A percentile compares a stretch with the other conserved stretches of the same genome.
Conservation (phyloP, 1,140 invertebrate species). For the Hylyphantes graminicola region DNA sequence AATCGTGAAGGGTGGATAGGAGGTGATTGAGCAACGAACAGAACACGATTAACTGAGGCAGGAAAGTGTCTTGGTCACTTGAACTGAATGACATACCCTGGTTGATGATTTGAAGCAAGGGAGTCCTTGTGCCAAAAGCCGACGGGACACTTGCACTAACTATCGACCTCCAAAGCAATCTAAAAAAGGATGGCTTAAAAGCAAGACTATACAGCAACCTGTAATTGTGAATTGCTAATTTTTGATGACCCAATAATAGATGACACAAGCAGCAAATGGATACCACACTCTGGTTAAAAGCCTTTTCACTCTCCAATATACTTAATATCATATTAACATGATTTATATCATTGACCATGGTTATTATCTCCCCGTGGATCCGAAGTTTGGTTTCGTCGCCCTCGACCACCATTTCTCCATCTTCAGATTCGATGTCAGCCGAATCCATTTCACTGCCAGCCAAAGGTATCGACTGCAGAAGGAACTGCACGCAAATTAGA, state of each 20-base stretch:
- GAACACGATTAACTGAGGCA: constrained; percentile 85
- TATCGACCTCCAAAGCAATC: constrained; percentile 78
- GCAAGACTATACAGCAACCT: constrained; percentile 86
- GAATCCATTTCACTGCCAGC: not conserved
- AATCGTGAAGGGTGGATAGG: constrained; percentile 87
- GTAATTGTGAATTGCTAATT: constrained; percentile 55
- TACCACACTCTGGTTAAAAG: constrained; percentile 63
- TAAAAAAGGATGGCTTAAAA: constrained; percentile 84
- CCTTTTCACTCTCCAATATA: constrained; percentile 64
- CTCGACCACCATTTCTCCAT: constrained; percentile 45
- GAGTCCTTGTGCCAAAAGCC: constrained; percentile 73
- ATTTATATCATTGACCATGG: constrained; percentile 76
- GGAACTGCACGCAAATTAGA: constrained; percentile 47
- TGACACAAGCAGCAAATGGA: constrained; percentile 82
- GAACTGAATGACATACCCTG: constrained; percentile 75
- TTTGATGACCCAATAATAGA: constrained; percentile 70
- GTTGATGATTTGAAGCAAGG: constrained; percentile 79
- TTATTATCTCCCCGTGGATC: constrained; percentile 69
- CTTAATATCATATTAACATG: constrained; percentile 74
- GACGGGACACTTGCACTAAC: constrained; percentile 71
- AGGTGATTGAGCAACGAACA: constrained; percentile 85
- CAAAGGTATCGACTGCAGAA: constrained; percentile 23
- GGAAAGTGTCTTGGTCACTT: constrained; percentile 78
- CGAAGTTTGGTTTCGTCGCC: not conserved
- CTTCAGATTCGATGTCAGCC: constrained; percentile 32